Percentiles rank a stretch among this genome's conserved stretches.
Evolutionary conservation across 2,797 vertebrate genomes (phyloP).

Genomic region (Moxostoma hubbsi): DNA sequence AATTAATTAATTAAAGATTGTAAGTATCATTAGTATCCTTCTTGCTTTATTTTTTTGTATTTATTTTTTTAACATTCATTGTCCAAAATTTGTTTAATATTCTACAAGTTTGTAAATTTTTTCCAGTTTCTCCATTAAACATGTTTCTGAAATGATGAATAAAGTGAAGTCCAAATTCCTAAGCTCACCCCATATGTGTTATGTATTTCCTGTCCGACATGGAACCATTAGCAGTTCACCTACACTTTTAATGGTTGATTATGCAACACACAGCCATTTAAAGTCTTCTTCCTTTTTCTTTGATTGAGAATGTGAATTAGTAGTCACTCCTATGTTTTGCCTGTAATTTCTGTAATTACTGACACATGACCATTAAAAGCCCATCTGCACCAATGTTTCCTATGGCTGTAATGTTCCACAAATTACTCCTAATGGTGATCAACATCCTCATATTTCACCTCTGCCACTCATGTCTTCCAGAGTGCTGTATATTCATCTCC

Average conservation of each 20-base stretch:
- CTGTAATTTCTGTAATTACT: slow-evolving; percentile 44
- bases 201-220: slow-evolving; percentile 8
- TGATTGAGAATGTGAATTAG: slow-evolving; percentile 25
- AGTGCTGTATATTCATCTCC: slow-evolving; percentile 11
- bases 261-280: background rate
- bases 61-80: too few relatives aligned
- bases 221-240: slow-evolving; percentile 9
- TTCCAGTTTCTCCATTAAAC: too few relatives aligned
- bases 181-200: slow-evolving; percentile 2
- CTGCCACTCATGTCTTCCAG: background rate
- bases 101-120: too few relatives aligned
- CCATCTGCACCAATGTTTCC: slow-evolving; percentile 42
- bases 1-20: too few relatives aligned
- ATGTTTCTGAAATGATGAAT: background rate
- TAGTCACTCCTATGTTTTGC: slow-evolving; percentile 17
- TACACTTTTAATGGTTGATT: slow-evolving; percentile 2
- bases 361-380: slow-evolving; percentile 47
- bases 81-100: background rate
- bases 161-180: background rate
- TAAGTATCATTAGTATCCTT: too few relatives aligned
- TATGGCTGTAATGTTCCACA: slow-evolving; percentile 41
- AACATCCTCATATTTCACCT: slow-evolving; percentile 39
- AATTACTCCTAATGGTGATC: slow-evolving; percentile 39
- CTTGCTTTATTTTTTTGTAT: too few relatives aligned
- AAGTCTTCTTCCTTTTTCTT: slow-evolving; percentile 4